A percentile compares a stretch with the other conserved stretches of the same genome.
Conservation (phyloP, 2,113 vertebrate species). For the Albula goreensis region DNA sequence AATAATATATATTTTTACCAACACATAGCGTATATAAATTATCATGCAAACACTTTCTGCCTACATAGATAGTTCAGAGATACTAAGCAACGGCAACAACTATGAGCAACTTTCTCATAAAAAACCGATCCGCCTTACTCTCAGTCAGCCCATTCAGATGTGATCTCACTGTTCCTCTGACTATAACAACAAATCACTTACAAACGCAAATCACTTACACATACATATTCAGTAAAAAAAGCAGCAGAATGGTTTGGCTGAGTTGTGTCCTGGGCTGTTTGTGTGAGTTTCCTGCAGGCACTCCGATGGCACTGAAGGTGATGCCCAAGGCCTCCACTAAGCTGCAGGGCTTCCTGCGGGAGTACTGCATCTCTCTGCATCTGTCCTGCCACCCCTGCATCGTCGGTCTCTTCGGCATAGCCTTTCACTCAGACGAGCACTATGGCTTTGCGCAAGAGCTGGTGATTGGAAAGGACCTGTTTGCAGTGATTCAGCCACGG, state of each 20-base stretch:
- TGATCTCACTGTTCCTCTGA: not conserved
- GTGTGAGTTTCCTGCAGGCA: slow-evolving; percentile 66
- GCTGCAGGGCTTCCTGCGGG: slow-evolving; percentile 86
- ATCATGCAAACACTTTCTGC: no score
- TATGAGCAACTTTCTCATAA: no score
- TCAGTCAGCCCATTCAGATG: no score
- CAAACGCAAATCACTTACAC: not conserved
- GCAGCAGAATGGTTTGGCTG: not conserved
- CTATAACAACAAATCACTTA: not conserved
- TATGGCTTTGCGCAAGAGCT: slow-evolving; percentile 90
- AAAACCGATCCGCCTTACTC: no score
- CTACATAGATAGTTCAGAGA: no score
- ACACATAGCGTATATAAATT: no score
- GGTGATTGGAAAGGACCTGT: slow-evolving; percentile 84
- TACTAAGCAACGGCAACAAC: no score
- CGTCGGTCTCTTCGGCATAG: slow-evolving; percentile 84
- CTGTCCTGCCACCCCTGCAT: slow-evolving; percentile 85
- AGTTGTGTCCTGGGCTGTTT: not conserved
- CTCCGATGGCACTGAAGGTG: slow-evolving; percentile 89
- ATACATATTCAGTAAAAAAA: no score
- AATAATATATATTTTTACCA: not conserved
- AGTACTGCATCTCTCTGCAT: slow-evolving; percentile 88
- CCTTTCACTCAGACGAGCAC: slow-evolving; percentile 82
- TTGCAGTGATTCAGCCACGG: slow-evolving; percentile 86
- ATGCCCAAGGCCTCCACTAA: slow-evolving; percentile 86